Conservation (phyloP, 2,113 vertebrate species). For the Pollimyrus isidori region DNA sequence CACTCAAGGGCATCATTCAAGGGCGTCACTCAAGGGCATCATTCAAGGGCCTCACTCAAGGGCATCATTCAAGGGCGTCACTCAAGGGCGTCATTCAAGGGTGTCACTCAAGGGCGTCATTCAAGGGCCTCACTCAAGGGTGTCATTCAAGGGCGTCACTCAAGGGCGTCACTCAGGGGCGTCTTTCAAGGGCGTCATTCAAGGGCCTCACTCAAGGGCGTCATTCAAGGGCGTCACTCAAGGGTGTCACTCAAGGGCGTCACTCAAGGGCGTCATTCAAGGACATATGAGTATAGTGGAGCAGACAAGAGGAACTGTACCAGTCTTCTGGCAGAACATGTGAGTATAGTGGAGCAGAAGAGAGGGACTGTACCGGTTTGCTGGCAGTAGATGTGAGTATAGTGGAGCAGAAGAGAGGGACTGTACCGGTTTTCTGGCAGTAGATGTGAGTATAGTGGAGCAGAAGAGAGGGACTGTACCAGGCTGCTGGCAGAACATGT, state of each 20-base stretch:
- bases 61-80: background rate
- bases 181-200: too few species aligned
- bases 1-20: too few species aligned
- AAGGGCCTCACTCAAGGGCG: background rate
- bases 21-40: background rate
- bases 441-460: slow-evolving; percentile 44
- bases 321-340: slow-evolving; percentile 52
- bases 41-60: background rate
- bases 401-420: background rate
- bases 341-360: slow-evolving; percentile 8
- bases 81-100: background rate
- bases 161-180: background rate
- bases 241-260: background rate
- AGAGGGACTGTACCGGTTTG: background rate
- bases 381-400: slow-evolving; percentile 56
- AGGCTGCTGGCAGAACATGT: slow-evolving; percentile 63
- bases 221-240: background rate
- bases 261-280: too few species aligned
- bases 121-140: background rate
- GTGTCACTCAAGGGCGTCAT: background rate
- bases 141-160: too few species aligned
- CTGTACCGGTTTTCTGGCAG: slow-evolving; percentile 38
- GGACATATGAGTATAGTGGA: slow-evolving; percentile 19
- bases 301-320: background rate
- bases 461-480: slow-evolving; percentile 39